phyloP scores from a whole-genome alignment of 1,140 invertebrate genomes.

The Paraescarpia echinospica region DNA sequence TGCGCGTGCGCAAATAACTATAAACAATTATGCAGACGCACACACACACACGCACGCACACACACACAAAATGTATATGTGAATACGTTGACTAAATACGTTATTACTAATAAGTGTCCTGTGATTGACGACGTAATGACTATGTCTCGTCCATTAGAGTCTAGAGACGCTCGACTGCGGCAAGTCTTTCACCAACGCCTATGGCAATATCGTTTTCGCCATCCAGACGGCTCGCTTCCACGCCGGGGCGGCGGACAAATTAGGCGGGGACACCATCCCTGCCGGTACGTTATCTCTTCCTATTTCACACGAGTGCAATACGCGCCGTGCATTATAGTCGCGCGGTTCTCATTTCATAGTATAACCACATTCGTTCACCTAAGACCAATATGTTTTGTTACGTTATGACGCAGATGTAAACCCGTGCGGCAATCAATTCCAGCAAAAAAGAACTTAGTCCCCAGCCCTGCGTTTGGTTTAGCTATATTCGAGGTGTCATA shows the following conservation, averaged over 20 bases:
- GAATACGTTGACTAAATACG: neutral
- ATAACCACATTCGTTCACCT: too few relatives aligned
- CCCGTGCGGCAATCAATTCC: too few relatives aligned
- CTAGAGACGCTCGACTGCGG: constrained; percentile 89
- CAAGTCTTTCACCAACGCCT: constrained; percentile 72
- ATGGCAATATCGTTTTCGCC: constrained; percentile 35
- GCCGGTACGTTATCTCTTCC: constrained; percentile 61
- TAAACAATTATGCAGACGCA: neutral
- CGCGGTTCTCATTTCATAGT: too few relatives aligned
- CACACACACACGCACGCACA: neutral
- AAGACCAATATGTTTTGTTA: too few relatives aligned
- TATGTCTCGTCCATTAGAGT: constrained; percentile 25
- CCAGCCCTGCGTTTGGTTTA: too few relatives aligned
- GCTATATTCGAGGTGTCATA: too few relatives aligned
- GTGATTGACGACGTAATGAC: neutral
- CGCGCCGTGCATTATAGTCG: too few relatives aligned
- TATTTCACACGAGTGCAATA: too few relatives aligned
- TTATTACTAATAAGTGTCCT: neutral
- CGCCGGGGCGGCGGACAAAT: constrained; percentile 90
- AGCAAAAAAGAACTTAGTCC: too few relatives aligned
- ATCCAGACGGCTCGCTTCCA: constrained; percentile 77
- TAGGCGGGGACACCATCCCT: constrained; percentile 85
- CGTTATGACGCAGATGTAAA: too few relatives aligned
- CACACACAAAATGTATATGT: neutral
- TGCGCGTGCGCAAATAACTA: too few relatives aligned